phyloP scores from a whole-genome alignment of 2,113 vertebrate species.

The Lagopus muta region DNA sequence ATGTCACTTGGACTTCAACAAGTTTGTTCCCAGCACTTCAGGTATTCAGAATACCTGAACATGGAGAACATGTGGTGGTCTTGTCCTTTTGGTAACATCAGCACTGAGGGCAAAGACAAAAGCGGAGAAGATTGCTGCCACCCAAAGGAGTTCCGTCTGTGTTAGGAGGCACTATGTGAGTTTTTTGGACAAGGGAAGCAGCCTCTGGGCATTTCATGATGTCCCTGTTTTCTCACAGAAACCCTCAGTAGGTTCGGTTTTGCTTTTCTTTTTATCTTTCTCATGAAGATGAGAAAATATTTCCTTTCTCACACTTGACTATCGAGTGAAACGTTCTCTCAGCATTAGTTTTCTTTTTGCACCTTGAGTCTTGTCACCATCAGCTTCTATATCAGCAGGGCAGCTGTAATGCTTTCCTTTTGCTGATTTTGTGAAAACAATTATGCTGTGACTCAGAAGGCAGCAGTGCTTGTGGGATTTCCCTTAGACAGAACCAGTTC shows the following conservation, averaged over 20 bases:
- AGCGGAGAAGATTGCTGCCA: background rate
- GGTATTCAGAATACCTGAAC: background rate
- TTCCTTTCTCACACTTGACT: background rate
- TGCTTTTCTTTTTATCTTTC: background rate
- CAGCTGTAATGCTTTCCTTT: constrained; percentile 11
- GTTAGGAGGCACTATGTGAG: background rate
- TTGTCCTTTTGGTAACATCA: background rate
- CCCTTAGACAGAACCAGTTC: background rate
- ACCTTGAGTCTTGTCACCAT: background rate
- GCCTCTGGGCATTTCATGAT: background rate
- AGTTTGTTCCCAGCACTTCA: background rate
- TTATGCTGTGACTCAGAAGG: background rate
- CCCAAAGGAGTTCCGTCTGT: background rate
- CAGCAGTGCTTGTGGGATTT: background rate
- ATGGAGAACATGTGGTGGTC: background rate
- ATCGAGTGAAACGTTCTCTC: background rate
- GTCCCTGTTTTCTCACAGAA: background rate
- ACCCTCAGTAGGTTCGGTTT: background rate
- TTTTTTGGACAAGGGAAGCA: background rate
- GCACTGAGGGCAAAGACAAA: background rate
- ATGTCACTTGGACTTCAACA: background rate
- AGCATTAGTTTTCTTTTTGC: background rate
- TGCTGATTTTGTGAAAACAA: background rate
- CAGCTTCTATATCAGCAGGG: background rate
- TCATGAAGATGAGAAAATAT: background rate